Base-by-base conservation (phyloP, 1,140 invertebrate species). In the Drosophila pseudoananassae region DNA sequence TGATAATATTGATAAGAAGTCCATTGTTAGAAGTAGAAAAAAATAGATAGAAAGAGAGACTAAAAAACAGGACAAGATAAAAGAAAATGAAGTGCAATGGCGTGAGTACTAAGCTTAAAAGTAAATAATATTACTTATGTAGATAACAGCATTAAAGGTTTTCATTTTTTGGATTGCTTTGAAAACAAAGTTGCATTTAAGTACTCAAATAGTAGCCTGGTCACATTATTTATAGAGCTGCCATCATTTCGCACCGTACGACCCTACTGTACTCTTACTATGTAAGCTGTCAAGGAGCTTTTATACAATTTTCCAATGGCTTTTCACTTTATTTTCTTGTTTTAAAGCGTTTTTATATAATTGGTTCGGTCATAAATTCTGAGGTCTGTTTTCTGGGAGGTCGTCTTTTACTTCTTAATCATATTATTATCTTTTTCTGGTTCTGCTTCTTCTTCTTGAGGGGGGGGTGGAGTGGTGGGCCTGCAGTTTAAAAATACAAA, bases 401-500 rank as follows among this genome's bases (percentile, higher is more conserved):
- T 40, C 14, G n/a, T 40, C 40, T 17, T 43, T 8, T 40, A 4
- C 38, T 43, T 43, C 5, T 27, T 27, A 27, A 8, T 43, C 14
- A 17, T 43, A 43, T 15, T 43, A 0, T 55, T 29, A 10, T 20
- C 9, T 20, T 9, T n/a, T n/a, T n/a, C n/a, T n/a, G n/a, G n/a
- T n/a, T n/a, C n/a, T n/a, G n/a, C n/a, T 29, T n/a, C 20, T 49
- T 29, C 10, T 4, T 12, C 17, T 17, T 49, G n/a, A 7, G 25
- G 6, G 25, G 25, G 4, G 1, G 25, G 25, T 0, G n/a, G n/a
- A n/a, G n/a, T n/a, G n/a, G 29, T 20, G 8, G 57, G 40, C 14
- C 64, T 69, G 63, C 43, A 38, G 63, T 69, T 36, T 70, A 70
- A 70, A 70, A 70, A 70, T 70, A 70, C 25, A 69, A 69, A 70